These are phyloP conservation scores for Synanthedon tipuliformis DNA, from an alignment of 2,888 invertebrate genomes.

Conservation along the genomic window DNA sequence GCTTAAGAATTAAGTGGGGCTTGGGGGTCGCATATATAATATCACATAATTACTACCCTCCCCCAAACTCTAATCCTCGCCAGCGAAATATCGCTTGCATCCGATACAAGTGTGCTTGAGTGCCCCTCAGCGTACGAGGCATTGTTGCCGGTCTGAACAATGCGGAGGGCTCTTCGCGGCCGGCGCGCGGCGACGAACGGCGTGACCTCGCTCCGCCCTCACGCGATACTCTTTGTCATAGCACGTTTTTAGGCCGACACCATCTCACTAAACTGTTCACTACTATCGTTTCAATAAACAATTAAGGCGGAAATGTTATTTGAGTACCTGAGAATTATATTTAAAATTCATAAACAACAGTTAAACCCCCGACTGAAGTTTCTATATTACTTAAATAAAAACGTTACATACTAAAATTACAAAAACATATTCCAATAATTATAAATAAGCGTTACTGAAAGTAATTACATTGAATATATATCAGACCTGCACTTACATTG, in stretches of 20 bases:
- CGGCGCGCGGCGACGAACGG: slow-evolving; percentile 30
- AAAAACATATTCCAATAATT: too few relatives aligned
- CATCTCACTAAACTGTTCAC: slow-evolving; percentile 4
- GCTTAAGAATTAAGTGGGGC: slow-evolving; percentile 5
- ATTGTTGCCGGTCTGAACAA: slow-evolving; percentile 64
- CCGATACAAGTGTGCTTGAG: slow-evolving; percentile 57
- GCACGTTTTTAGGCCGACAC: slow-evolving; percentile 57
- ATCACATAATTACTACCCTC: slow-evolving; percentile 48
- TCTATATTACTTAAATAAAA: too few relatives aligned
- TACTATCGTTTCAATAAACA: neutral
- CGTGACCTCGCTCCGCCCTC: slow-evolving; percentile 32
- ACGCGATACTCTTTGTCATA: slow-evolving; percentile 56
- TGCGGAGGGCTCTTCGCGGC: slow-evolving; percentile 54
- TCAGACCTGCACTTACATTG: too few relatives aligned
- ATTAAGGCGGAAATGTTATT: neutral
- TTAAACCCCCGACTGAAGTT: too few relatives aligned
- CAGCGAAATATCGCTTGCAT: slow-evolving; percentile 61
- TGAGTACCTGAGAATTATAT: too few relatives aligned
- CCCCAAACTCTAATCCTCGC: slow-evolving; percentile 38
- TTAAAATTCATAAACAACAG: too few relatives aligned
- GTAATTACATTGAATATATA: too few relatives aligned
- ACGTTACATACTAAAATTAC: too few relatives aligned
- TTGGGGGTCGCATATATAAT: slow-evolving; percentile 37
- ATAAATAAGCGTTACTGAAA: too few relatives aligned
- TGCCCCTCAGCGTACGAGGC: slow-evolving; percentile 35